Percentiles rank a stretch among this genome's conserved stretches.
These are phyloP conservation scores for Unio delphinus DNA, from an alignment of 2,888 invertebrate genomes.

Conservation along the genomic window DNA sequence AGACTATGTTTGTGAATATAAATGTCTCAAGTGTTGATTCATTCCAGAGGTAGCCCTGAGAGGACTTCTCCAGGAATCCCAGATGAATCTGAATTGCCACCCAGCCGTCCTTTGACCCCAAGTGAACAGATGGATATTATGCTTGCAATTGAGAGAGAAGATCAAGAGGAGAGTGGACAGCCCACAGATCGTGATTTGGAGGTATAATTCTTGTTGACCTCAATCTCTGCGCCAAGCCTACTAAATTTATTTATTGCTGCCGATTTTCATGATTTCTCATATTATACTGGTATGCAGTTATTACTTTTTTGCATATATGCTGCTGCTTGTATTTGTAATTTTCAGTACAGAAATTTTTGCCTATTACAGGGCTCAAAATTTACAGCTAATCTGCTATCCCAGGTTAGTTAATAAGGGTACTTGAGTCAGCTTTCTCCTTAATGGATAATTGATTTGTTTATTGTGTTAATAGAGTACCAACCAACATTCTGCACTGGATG, in stretches of 20 bases:
- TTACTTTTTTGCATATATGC: too few relatives aligned
- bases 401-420: too few relatives aligned
- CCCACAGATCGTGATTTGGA: constrained; percentile 66
- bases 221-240: not conserved
- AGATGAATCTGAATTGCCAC: constrained; percentile 43
- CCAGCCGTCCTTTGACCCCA: constrained; percentile 69
- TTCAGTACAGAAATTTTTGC: too few relatives aligned
- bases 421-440: too few relatives aligned
- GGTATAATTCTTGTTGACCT: constrained; percentile 37
- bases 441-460: too few relatives aligned
- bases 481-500: too few relatives aligned
- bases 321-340: too few relatives aligned
- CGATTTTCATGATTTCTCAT: too few relatives aligned
- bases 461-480: too few relatives aligned
- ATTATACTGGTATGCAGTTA: too few relatives aligned
- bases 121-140: constrained; percentile 70
- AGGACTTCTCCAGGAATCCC: constrained; percentile 27
- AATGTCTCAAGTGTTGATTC: not conserved
- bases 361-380: too few relatives aligned
- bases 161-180: constrained; percentile 45
- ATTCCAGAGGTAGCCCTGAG: constrained; percentile 15
- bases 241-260: not conserved
- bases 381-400: too few relatives aligned
- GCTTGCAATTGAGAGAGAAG: constrained; percentile 62
- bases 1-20: not conserved